phyloP scores from a whole-genome alignment of 2,797 vertebrate genomes.

The Cottoperca gobio region DNA sequence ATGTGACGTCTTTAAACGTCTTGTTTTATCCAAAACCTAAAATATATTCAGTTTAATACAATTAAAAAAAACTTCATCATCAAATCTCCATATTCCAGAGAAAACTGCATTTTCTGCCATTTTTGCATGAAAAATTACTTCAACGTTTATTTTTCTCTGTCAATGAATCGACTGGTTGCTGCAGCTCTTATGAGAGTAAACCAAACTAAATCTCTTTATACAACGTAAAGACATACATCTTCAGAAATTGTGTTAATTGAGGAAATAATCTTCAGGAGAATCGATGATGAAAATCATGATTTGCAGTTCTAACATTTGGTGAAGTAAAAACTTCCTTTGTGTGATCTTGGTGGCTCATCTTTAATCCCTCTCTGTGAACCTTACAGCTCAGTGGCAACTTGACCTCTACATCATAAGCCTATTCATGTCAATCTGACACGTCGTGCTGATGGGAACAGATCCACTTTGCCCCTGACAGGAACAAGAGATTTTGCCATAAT shows the following conservation, averaged over 20 bases:
- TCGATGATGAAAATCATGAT: constrained; percentile 19
- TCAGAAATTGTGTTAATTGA: background rate
- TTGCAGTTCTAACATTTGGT: background rate
- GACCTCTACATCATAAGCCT: constrained; percentile 79
- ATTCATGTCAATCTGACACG: constrained; percentile 80
- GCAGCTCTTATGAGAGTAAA: too few species aligned
- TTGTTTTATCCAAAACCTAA: too few species aligned
- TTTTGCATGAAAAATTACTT: too few species aligned
- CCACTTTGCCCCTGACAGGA: constrained; percentile 78
- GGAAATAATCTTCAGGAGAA: background rate
- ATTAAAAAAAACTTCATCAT: too few species aligned
- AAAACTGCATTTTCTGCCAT: too few species aligned
- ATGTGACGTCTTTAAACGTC: too few species aligned
- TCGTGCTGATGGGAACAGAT: constrained; percentile 75
- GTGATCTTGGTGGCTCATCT: constrained; percentile 55
- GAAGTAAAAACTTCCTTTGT: constrained; percentile 11
- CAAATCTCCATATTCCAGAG: too few species aligned
- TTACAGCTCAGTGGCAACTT: constrained; percentile 70
- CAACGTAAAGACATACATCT: too few species aligned
- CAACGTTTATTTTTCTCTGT: too few species aligned
- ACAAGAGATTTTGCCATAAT: constrained; percentile 78
- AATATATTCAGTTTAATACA: too few species aligned
- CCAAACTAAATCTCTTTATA: too few species aligned
- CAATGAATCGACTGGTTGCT: too few species aligned
- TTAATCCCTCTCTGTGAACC: constrained; percentile 72